Percentiles rank a stretch among this genome's conserved stretches.
phyloP scores from a whole-genome alignment of 2,113 vertebrate genomes.

The Enhydra lutris region DNA sequence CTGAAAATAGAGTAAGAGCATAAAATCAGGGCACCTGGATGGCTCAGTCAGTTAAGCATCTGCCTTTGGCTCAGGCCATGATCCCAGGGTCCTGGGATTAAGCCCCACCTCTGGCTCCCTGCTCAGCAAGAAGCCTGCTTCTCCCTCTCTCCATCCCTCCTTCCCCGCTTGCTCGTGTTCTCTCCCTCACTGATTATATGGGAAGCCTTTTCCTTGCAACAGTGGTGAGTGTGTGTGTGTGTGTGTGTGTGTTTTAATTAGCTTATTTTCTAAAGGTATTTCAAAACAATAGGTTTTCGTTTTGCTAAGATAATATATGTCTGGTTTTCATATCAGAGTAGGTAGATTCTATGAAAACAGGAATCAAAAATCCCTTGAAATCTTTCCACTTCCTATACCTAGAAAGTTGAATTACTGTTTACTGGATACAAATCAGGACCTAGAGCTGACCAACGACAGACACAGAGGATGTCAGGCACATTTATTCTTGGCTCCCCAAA shows the following conservation, averaged over 20 bases:
- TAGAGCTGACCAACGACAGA: not conserved
- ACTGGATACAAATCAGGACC: not conserved
- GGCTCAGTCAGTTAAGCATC: not conserved
- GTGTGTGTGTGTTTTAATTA: not conserved
- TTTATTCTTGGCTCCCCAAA: not conserved
- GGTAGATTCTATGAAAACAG: not conserved
- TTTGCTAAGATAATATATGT: not conserved
- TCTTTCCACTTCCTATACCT: not conserved
- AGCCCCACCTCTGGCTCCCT: not conserved
- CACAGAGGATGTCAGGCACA: not conserved
- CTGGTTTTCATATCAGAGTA: not conserved
- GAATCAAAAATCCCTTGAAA: not conserved
- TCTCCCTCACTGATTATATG: not conserved
- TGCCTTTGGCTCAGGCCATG: not conserved
- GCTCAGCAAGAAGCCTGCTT: not conserved
- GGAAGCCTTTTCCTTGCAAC: not conserved
- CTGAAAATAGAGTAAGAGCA: not conserved
- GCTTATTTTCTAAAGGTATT: not conserved
- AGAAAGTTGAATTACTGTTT: not conserved
- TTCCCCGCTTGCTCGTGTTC: accelerated
- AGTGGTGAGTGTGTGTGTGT: not conserved
- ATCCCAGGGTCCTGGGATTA: not conserved
- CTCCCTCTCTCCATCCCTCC: not conserved
- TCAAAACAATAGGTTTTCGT: not conserved
- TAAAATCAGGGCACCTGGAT: not conserved